These are phyloP conservation scores for Selenia dentaria DNA, from an alignment of 2,888 invertebrate genomes.

Conservation along the genomic window DNA sequence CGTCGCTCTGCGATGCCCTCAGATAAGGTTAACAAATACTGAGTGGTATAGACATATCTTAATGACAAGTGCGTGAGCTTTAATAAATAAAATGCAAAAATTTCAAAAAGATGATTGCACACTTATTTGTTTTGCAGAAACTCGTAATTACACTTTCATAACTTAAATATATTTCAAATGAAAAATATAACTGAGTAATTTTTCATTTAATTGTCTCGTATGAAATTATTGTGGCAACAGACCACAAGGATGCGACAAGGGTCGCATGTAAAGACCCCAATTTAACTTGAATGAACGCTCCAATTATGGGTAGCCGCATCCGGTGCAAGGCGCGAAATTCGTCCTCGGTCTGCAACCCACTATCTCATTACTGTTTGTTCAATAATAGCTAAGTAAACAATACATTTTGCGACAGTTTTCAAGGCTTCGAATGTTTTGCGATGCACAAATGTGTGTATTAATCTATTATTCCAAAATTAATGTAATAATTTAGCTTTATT, in stretches of 20 bases:
- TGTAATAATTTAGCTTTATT: too few relatives aligned
- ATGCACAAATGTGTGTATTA: too few relatives aligned
- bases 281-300: conserved; percentile 48
- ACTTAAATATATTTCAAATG: too few relatives aligned
- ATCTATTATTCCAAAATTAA: too few relatives aligned
- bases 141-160: neutral
- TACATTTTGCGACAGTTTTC: too few relatives aligned
- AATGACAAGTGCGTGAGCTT: conserved; percentile 47
- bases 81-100: conserved; percentile 31
- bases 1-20: conserved; percentile 69
- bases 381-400: conserved; percentile 10
- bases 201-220: conserved; percentile 19
- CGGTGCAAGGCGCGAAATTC: conserved; percentile 68
- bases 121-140: neutral
- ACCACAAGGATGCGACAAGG: conserved; percentile 49
- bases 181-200: too few relatives aligned
- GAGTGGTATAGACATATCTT: conserved; percentile 48
- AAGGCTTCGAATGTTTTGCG: too few relatives aligned
- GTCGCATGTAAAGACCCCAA: conserved; percentile 42
- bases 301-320: conserved; percentile 72
- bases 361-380: conserved; percentile 22
- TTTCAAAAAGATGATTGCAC: conserved; percentile 19
- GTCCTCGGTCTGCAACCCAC: conserved; percentile 34
- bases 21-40: conserved; percentile 73
- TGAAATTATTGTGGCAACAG: conserved; percentile 38